Conservation (phyloP, 2,888 invertebrate genomes). For the Rhagonycha fulva region DNA sequence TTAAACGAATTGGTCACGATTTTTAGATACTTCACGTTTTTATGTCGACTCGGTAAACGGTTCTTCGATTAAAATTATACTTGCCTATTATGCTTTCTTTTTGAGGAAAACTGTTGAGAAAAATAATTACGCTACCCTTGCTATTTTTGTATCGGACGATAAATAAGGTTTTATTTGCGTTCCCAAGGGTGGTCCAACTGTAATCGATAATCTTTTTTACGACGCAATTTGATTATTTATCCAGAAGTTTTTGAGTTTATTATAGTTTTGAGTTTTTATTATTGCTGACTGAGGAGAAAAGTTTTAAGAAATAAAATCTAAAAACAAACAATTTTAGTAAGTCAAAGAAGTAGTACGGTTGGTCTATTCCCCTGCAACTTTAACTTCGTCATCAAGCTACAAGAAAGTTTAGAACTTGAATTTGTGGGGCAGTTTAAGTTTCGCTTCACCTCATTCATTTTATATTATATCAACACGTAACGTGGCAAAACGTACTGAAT, state of each 20-base stretch:
- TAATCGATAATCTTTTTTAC: neutral
- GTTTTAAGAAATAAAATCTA: neutral
- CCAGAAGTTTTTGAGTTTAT: neutral
- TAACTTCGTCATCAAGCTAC: neutral
- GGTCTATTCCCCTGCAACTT: neutral
- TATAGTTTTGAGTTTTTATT: neutral
- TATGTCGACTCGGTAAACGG: neutral
- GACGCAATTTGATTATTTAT: neutral
- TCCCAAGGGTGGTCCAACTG: neutral
- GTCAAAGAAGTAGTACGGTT: neutral
- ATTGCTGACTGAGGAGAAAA: neutral
- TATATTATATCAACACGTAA: slow-evolving; percentile 29
- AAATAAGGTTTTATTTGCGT: neutral
- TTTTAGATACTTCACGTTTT: slow-evolving; percentile 12
- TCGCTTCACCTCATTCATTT: slow-evolving; percentile 31
- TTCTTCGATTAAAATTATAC: slow-evolving; percentile 4
- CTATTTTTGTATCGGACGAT: neutral
- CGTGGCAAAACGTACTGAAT: slow-evolving; percentile 33
- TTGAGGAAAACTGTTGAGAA: neutral
- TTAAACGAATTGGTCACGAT: slow-evolving; percentile 16
- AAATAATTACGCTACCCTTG: neutral
- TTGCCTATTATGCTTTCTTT: neutral
- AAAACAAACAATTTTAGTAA: neutral
- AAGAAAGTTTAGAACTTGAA: slow-evolving; percentile 15
- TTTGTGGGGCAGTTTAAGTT: slow-evolving; percentile 17